These are phyloP conservation scores for Pteropus alecto DNA, from an alignment of 2,113 vertebrate genomes.

Conservation along the genomic window DNA sequence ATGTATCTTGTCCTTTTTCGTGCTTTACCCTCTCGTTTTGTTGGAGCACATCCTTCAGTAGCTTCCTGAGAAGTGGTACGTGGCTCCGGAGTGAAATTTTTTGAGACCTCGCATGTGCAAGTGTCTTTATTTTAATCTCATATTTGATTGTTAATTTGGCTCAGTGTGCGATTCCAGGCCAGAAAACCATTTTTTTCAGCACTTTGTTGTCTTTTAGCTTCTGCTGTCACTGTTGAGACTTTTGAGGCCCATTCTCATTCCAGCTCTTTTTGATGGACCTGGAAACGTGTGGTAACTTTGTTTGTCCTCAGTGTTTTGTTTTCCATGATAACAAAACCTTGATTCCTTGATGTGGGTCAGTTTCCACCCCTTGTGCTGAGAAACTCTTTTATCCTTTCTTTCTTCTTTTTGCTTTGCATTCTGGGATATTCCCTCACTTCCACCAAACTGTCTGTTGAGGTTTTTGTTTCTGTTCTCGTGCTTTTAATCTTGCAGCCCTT, in stretches of 20 bases:
- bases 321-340: not conserved
- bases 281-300: not conserved
- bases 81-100: not conserved
- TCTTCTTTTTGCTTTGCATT: not conserved
- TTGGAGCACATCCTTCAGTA: not conserved
- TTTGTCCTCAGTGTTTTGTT: not conserved
- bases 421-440: not conserved
- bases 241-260: not conserved
- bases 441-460: not conserved
- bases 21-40: not conserved
- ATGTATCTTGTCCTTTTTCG: not conserved
- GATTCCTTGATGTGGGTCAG: not conserved
- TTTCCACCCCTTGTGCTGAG: not conserved
- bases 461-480: not conserved
- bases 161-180: not conserved
- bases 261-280: not conserved
- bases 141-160: not conserved
- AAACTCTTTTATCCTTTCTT: not conserved
- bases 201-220: accelerated
- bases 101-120: accelerated
- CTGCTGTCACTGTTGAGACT: not conserved
- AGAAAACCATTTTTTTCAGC: not conserved
- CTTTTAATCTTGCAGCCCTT: slow-evolving; percentile 9
- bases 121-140: not conserved
- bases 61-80: not conserved